Base-by-base conservation (phyloP, 1,140 invertebrate genomes). In the Plectrocnemia conspersa region DNA sequence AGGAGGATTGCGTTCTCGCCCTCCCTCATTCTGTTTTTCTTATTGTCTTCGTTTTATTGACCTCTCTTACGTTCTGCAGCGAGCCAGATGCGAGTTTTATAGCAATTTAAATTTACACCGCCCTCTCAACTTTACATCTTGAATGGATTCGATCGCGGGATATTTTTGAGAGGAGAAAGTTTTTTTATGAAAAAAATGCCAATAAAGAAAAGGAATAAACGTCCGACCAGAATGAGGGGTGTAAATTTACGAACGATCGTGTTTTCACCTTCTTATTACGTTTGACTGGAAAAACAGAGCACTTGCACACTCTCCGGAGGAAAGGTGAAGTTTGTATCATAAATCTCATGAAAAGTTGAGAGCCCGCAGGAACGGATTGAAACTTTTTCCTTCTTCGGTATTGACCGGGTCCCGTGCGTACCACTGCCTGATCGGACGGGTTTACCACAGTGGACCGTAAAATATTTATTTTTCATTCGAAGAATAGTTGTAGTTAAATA, bases 261-360 rank as follows among this genome's bases (percentile, higher is more conserved):
- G 58, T 54, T 60, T 46, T 54, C 46, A 60, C 54, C 54, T 53
- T 60, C 58, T 60, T 60, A 60, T 60, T 60, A 56, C 58, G 42
- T 52, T 60, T 60, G 58, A 60, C 58, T 60, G 48, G 58, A 45
- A 55, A 53, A 49, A 59, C 52, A 59, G 58, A 54, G 54, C 54
- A 52, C 54, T 49, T 52, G 49, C 45, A 56, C 54, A 47, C 27
- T 50, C 46, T 44, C 36, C 10, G 24, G 54, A 56, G 54, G 38
- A 54, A 40, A 54, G 59, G 54, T 61, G 59, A 61, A 61, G 54
- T 61, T 61, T 61, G 59, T 56, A 61, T 57, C 58, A 61, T 61
- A 61, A 61, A 61, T 61, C 59, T 61, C 54, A 27, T 54, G 50
- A 24, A 60, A 61, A 54, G 54, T 61, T 61, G 59, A 35, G 53